Conservation (phyloP, 1,140 invertebrate genomes). For the Sminthurinus signatus region DNA sequence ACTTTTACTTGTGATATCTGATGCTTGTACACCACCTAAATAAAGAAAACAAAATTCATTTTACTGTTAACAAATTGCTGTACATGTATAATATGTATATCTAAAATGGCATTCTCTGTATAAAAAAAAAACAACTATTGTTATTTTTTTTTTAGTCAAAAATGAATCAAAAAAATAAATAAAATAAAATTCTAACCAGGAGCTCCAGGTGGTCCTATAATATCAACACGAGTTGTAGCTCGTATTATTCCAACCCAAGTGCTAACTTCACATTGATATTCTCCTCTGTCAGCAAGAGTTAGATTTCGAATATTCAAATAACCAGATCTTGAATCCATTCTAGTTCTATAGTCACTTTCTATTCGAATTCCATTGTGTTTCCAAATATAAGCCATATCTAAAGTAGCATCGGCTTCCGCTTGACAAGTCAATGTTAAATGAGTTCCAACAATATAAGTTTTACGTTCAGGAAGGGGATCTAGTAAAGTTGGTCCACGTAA, state of each 20-base stretch:
- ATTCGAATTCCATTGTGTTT: constrained; percentile 76
- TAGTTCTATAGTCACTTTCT: constrained; percentile 49
- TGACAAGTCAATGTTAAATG: constrained; percentile 69
- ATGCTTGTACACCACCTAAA: constrained; percentile 64
- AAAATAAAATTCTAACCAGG: constrained; percentile 49
- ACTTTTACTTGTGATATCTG: constrained; percentile 64
- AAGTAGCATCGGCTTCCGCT: constrained; percentile 67
- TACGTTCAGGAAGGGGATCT: constrained; percentile 57
- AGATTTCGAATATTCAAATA: constrained; percentile 71
- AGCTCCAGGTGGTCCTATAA: constrained; percentile 77
- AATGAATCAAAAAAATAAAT: background rate
- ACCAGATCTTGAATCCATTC: constrained; percentile 47
- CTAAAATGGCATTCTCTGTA: too few relatives aligned
- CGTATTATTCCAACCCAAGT: constrained; percentile 76
- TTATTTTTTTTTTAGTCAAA: constrained; percentile 1
- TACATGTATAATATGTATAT: too few relatives aligned
- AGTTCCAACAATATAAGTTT: constrained; percentile 61
- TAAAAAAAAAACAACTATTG: too few relatives aligned
- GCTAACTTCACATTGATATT: constrained; percentile 81
- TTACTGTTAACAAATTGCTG: too few relatives aligned
- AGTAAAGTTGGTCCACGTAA: constrained; percentile 64
- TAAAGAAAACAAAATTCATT: too few relatives aligned
- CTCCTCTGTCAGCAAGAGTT: constrained; percentile 74
- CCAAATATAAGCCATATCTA: constrained; percentile 87
- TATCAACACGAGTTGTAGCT: constrained; percentile 60